Base-by-base conservation (phyloP, 2,113 vertebrate genomes). In the Chascanopsetta lugubris region DNA sequence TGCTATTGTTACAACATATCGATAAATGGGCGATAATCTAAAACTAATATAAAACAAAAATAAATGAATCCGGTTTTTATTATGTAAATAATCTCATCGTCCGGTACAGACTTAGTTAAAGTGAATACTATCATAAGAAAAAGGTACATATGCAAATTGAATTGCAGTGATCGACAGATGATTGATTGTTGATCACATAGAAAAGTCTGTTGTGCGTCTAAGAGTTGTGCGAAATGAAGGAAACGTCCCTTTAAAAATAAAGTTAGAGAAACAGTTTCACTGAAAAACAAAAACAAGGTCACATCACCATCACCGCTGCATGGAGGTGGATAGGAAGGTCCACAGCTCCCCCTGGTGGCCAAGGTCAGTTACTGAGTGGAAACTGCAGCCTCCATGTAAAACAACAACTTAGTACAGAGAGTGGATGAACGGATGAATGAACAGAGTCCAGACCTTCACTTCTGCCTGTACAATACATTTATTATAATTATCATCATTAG, bases 391-490 rank as follows among this genome's bases (percentile, higher is more conserved):
- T 20, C 20, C 7, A 30, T 3, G 6, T 8, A 1, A n/a, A 54
- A 12, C 53, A 0, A 56, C 1, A 51, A 24, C n/a, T 43, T 18
- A 43, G 8, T 18, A n/a, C 11, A 43, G 17, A 13, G 1, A 38
- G 4, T 6, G 9, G 45, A 59, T 20, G 20, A 13, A 48, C 1
- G 1, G n/a, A 8, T 22, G 32, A 66, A 54, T 2, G 2, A 53
- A 61, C 7, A n/a, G 11, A 68, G 13, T 26, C 5, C 5, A 56
- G 18, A 67, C 64, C 0, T 20, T 25, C 45, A 25, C n/a, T 65
- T 63, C 57, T 45, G 32, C 55, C 72, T 86, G 84, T 84, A 90
- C 85, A 90, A 84, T 84, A 84, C 70, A 76, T 88, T 92, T 88
- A 90, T 91, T 84, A 69, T 61, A 59, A 77, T 60, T 10, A 21